These are phyloP conservation scores for Rynchops niger DNA, from an alignment of 2,113 vertebrate species.

Conservation along the genomic window DNA sequence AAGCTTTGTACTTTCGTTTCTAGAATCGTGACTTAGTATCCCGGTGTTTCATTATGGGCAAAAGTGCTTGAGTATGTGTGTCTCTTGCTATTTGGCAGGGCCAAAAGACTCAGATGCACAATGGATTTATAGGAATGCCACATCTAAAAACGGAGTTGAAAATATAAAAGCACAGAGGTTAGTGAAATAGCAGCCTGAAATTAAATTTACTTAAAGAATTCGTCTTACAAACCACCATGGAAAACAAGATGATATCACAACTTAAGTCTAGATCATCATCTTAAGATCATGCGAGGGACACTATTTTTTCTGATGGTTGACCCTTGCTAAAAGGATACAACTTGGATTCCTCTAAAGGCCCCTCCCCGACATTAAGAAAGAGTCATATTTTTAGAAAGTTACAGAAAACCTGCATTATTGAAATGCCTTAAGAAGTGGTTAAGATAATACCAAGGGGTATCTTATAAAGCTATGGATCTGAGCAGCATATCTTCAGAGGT, in stretches of 20 bases:
- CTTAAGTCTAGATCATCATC: neutral
- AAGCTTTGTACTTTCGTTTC: neutral
- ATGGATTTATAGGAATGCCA: neutral
- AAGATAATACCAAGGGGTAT: neutral
- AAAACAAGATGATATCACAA: neutral
- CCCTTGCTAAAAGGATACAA: neutral
- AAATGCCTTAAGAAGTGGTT: neutral
- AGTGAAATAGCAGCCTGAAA: neutral
- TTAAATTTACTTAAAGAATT: neutral
- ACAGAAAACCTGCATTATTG: neutral
- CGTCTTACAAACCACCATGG: neutral
- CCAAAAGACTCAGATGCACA: neutral
- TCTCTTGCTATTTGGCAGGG: neutral
- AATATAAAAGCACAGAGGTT: neutral
- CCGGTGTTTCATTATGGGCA: neutral
- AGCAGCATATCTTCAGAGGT: neutral
- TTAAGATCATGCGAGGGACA: neutral
- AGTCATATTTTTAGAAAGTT: neutral
- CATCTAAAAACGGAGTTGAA: neutral
- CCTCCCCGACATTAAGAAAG: neutral
- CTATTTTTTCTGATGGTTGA: neutral
- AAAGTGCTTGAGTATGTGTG: fast-evolving
- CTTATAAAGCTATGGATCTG: neutral
- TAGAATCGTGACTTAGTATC: neutral
- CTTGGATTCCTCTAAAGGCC: neutral